Conservation (phyloP, 2,113 vertebrate genomes). For the Aplodontia rufa region DNA sequence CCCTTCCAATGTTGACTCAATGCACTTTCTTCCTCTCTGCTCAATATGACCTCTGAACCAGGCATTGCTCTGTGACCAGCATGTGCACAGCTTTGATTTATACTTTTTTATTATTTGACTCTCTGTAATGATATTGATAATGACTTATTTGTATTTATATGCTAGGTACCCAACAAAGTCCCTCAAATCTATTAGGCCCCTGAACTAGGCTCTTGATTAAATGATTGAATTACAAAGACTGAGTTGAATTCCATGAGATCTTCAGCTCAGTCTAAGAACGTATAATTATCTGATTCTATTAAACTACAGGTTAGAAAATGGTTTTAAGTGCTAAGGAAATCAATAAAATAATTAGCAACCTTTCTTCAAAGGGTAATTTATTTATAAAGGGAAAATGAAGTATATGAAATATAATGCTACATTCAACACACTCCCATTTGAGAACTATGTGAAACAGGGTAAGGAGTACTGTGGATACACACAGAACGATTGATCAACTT, state of each 20-base stretch:
- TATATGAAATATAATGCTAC: neutral
- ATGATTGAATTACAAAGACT: neutral
- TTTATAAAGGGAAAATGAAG: neutral
- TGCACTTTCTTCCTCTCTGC: neutral
- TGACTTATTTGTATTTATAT: neutral
- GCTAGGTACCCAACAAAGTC: neutral
- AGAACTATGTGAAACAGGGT: neutral
- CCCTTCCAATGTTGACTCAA: neutral
- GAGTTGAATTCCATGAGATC: neutral
- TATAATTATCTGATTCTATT: neutral
- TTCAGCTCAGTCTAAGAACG: neutral
- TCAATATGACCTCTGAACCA: neutral
- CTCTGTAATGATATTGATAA: neutral
- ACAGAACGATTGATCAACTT: neutral
- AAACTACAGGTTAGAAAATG: neutral
- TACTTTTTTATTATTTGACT: neutral
- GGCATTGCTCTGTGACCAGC: neutral
- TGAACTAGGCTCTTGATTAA: neutral
- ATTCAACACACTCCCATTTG: neutral
- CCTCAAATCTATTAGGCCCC: neutral
- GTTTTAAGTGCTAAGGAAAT: neutral
- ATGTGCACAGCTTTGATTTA: neutral
- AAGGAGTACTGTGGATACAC: fast-evolving
- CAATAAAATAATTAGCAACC: neutral
- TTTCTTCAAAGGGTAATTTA: neutral